These are phyloP conservation scores for Melipona quadrifasciata DNA, from an alignment of 1,140 invertebrate genomes.

Conservation along the genomic window DNA sequence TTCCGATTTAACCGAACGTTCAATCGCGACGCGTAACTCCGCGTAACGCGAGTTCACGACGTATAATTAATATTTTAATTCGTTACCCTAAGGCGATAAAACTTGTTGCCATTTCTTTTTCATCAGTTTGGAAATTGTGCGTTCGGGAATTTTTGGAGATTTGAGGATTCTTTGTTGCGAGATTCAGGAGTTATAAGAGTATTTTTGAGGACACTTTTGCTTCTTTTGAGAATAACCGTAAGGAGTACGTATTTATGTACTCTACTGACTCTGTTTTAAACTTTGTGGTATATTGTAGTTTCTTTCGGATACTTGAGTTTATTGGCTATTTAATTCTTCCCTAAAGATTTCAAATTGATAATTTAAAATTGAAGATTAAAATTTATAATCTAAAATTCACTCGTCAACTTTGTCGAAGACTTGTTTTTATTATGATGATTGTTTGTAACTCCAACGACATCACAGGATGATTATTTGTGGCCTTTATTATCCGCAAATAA, in stretches of 20 bases:
- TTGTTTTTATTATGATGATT: no score
- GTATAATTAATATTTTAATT: not conserved
- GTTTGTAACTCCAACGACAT: no score
- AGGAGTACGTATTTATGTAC: not conserved
- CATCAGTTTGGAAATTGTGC: no score
- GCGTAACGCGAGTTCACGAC: not conserved
- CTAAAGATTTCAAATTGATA: no score
- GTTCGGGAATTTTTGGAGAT: not conserved
- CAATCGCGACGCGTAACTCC: not conserved
- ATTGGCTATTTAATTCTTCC: not conserved
- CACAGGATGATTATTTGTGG: no score
- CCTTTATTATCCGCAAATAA: no score
- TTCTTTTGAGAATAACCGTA: not conserved
- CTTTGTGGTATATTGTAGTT: not conserved
- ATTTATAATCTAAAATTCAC: no score
- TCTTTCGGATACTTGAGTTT: not conserved
- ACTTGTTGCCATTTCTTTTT: not conserved
- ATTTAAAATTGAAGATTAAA: no score
- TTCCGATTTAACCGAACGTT: conserved; percentile 64
- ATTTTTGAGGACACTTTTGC: not conserved
- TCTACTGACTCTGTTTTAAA: not conserved
- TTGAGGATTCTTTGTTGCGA: not conserved
- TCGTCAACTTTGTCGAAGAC: no score
- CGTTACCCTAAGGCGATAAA: not conserved
- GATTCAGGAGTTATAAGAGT: no score